phyloP scores from a whole-genome alignment of 1,140 invertebrate genomes.

The Lucilia cuprina region DNA sequence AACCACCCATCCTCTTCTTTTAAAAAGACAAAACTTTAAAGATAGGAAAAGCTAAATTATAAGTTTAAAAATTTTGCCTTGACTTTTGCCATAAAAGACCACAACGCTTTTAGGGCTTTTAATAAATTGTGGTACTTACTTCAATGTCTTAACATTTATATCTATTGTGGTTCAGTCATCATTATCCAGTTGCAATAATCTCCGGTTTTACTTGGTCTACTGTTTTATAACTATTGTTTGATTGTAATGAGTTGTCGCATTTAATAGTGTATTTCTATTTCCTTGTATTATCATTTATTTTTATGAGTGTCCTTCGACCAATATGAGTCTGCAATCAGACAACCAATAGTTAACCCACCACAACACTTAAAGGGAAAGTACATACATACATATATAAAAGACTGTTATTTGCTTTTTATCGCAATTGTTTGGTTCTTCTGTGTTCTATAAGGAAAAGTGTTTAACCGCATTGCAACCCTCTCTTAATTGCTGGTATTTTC shows the following conservation, averaged over 20 bases:
- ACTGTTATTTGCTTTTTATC: background rate
- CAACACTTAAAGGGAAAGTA: background rate
- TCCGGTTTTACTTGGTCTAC: no score
- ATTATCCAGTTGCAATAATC: no score
- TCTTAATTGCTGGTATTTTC: background rate
- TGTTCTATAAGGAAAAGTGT: background rate
- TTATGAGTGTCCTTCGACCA: background rate
- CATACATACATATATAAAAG: no score
- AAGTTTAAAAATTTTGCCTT: no score
- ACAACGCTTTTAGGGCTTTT: no score
- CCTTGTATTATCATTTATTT: constrained; percentile 17
- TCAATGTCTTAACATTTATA: no score
- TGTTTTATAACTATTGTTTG: background rate
- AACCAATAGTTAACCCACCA: background rate
- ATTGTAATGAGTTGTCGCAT: background rate
- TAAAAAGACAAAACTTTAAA: no score
- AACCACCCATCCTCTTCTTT: background rate
- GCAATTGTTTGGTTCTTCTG: background rate
- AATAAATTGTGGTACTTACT: no score
- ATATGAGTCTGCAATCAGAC: background rate
- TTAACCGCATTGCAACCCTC: background rate
- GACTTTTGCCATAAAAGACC: no score
- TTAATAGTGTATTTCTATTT: background rate
- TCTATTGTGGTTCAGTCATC: no score
- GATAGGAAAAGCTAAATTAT: no score